Conservation (phyloP, 2,113 vertebrate species). For the Microtus richardsoni region DNA sequence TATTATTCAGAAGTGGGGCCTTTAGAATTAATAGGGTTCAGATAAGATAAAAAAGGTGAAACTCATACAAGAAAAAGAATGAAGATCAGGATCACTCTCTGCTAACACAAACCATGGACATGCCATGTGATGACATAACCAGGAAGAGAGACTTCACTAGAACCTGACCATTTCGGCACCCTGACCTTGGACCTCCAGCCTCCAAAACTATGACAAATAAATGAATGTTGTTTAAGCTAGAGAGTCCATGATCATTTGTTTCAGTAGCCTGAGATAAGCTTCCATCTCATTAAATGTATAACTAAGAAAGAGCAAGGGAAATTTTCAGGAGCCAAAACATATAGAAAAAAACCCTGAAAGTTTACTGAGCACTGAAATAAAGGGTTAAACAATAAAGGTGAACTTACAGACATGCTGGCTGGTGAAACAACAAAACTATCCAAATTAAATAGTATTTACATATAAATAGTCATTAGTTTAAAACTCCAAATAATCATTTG, state of each 20-base stretch:
- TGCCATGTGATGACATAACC: neutral
- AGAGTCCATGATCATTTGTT: neutral
- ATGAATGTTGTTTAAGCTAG: neutral
- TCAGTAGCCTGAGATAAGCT: neutral
- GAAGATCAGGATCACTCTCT: neutral
- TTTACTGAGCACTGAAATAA: neutral
- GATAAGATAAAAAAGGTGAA: neutral
- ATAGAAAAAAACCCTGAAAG: neutral
- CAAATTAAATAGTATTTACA: conserved; percentile 22
- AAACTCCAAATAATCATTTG: conserved; percentile 28
- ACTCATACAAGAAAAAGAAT: neutral
- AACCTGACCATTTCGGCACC: neutral
- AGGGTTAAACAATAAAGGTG: neutral
- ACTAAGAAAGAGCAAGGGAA: neutral
- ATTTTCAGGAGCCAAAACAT: neutral
- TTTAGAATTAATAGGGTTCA: neutral
- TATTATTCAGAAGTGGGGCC: neutral
- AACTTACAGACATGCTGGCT: neutral
- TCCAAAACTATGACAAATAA: neutral
- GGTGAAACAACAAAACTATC: neutral
- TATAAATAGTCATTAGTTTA: neutral
- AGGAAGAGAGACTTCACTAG: neutral
- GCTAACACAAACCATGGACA: neutral
- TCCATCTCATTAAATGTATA: neutral
- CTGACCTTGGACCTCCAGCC: neutral